These are phyloP conservation scores for Papilio elwesi DNA, from an alignment of 2,888 invertebrate species.

Conservation along the genomic window DNA sequence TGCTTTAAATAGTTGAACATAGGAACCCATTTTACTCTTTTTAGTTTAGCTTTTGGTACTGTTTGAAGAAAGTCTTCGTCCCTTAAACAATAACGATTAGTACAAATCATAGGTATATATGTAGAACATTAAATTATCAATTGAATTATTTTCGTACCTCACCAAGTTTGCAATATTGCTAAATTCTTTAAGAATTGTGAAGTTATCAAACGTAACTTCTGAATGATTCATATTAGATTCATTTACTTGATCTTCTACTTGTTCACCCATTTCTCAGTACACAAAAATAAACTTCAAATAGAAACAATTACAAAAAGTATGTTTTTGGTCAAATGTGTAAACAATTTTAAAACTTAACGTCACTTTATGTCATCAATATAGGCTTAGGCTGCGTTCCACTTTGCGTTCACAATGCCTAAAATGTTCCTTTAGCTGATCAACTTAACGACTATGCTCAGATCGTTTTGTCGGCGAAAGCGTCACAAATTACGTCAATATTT, in stretches of 20 bases:
- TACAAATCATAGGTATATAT: not conserved
- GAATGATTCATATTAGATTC: slow-evolving; percentile 62
- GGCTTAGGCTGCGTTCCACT: not conserved
- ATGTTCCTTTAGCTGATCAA: too few relatives aligned
- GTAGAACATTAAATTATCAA: not conserved
- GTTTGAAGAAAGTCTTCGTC: slow-evolving; percentile 77
- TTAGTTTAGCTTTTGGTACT: slow-evolving; percentile 72
- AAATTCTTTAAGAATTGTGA: slow-evolving; percentile 73
- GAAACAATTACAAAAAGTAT: not conserved
- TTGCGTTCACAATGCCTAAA: too few relatives aligned
- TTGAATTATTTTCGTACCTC: slow-evolving; percentile 54
- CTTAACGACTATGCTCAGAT: too few relatives aligned
- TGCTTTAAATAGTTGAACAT: slow-evolving; percentile 76
- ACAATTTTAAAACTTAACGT: slow-evolving; percentile 27
- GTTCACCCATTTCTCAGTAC: slow-evolving; percentile 58
- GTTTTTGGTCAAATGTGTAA: not conserved
- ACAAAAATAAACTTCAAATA: not conserved
- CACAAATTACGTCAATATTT: too few relatives aligned
- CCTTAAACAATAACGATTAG: slow-evolving; percentile 52
- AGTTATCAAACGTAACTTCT: slow-evolving; percentile 69
- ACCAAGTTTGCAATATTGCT: slow-evolving; percentile 73
- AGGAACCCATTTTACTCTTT: slow-evolving; percentile 74
- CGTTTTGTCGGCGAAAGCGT: too few relatives aligned
- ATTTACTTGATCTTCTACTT: slow-evolving; percentile 54
- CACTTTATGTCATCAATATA: slow-evolving; percentile 16